Base-by-base conservation (phyloP, 2,888 invertebrate species). In the Anaspis maculata region DNA sequence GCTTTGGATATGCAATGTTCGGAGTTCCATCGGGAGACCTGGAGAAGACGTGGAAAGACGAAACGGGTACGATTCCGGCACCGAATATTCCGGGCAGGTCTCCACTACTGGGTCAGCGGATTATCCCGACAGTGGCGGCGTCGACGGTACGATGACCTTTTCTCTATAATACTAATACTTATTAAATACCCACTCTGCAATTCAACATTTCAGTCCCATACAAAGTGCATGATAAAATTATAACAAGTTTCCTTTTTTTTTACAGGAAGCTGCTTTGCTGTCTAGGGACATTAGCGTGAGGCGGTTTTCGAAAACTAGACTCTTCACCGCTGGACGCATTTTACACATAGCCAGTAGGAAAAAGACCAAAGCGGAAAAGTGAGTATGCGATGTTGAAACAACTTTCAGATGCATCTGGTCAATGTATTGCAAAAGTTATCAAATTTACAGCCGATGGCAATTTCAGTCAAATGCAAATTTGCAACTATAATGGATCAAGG, bases 301-400 rank as follows among this genome's bases (percentile, higher is more conserved):
- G 44, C 69, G 82, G 41, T 83, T 77, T 61, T 81, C 82, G 0
- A 72, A 77, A 44, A 77, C 77, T 25, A 71, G 78, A 38, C 71
- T 88, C 15, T 88, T 77, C 59, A 80, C 83, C 2, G 83, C 85
- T 2, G 91, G 91, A 3, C 74, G 79, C 44, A 83, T 90, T 49
- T 67, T 91, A 35, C 88, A 89, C 56, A 76, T 90, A 32, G 74
- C 76, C 13, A 73, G 76, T 41, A 74, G 78, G 54, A 82, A 83
- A 66, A 77, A 76, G 65, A 73, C 76, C 61, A 76, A 76, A 46
- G 71, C 74, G 33, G 77, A 77, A 58, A 76, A 74, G 78, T 77
- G 11, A 5, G 19, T 19, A n/a, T n/a, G n/a, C n/a, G n/a, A n/a
- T n/a, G n/a, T n/a, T n/a, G n/a, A n/a, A n/a, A n/a, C n/a, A n/a